Conservation (phyloP, 1,140 invertebrate genomes). For the Pararge aegeria region DNA sequence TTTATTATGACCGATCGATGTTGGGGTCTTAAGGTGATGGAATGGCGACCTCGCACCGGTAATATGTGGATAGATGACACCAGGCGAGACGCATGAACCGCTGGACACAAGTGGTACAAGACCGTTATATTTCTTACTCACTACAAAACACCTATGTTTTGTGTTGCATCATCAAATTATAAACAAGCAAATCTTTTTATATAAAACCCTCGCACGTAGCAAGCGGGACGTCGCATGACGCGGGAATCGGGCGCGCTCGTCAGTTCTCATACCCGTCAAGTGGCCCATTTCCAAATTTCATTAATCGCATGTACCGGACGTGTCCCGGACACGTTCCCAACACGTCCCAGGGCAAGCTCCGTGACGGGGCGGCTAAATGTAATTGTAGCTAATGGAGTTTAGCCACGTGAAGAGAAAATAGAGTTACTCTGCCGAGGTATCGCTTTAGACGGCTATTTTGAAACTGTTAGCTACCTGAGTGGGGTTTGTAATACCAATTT, state of each 20-base stretch:
- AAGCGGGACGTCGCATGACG: slow-evolving; percentile 15
- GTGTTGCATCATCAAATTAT: no score
- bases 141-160: no score
- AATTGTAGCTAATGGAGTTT: slow-evolving; percentile 28
- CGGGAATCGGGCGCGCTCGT: slow-evolving; percentile 16
- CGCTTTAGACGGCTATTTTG: slow-evolving; percentile 12
- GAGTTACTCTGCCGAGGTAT: slow-evolving; percentile 9
- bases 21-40: no score
- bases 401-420: slow-evolving; percentile 14
- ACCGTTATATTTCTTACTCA: no score
- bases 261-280: slow-evolving; percentile 12
- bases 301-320: slow-evolving; percentile 30
- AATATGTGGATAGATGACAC: no score
- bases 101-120: no score
- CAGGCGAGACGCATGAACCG: no score
- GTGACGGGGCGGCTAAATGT: slow-evolving; percentile 27
- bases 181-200: neutral
- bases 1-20: no score
- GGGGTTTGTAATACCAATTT: neutral
- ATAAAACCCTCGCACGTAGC: neutral
- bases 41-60: no score
- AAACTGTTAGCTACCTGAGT: slow-evolving; percentile 9
- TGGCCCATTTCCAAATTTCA: slow-evolving; percentile 30
- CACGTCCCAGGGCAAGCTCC: slow-evolving; percentile 18
- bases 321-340: slow-evolving; percentile 10